Percentiles rank a stretch among this genome's conserved stretches.
Conservation (phyloP, 2,797 vertebrate genomes). For the Coranthus polyacanthus region DNA sequence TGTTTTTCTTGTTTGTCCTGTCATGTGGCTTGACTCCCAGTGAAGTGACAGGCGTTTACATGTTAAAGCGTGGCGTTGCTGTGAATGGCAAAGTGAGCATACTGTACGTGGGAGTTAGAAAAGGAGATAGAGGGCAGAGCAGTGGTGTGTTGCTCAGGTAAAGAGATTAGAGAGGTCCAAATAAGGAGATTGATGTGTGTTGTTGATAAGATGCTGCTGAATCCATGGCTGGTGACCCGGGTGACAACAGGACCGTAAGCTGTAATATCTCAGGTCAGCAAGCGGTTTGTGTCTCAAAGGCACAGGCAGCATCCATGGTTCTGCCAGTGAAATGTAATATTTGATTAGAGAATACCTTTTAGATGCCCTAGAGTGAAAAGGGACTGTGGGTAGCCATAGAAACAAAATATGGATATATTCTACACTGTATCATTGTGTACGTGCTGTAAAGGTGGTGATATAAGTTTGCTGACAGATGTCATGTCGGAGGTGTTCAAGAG, state of each 20-base stretch:
- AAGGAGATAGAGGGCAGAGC: neutral
- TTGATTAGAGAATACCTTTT: neutral
- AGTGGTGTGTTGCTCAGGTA: slow-evolving; percentile 10
- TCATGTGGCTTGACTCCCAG: slow-evolving; percentile 25
- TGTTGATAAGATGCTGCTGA: slow-evolving; percentile 26
- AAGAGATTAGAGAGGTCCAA: slow-evolving; percentile 42
- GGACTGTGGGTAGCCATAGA: slow-evolving; percentile 18
- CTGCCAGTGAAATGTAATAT: neutral
- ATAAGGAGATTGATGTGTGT: slow-evolving; percentile 37
- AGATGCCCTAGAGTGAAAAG: neutral
- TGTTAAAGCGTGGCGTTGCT: slow-evolving; percentile 27
- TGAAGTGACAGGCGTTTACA: slow-evolving; percentile 37
- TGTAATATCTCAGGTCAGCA: slow-evolving; percentile 3
- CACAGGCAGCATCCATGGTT: neutral
- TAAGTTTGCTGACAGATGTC: too few relatives aligned
- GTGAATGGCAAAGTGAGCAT: slow-evolving; percentile 2
- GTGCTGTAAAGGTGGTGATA: too few relatives aligned
- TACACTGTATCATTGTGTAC: neutral
- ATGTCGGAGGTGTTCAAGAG: too few relatives aligned
- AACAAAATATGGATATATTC: slow-evolving; percentile 14
- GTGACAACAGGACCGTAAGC: slow-evolving; percentile 5
- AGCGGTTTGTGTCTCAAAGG: neutral
- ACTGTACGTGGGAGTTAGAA: neutral
- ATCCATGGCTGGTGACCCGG: slow-evolving; percentile 5
- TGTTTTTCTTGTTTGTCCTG: neutral